Base-by-base conservation (phyloP, 64 coral and sea anemone species). In the Pocillopora verrucosa region DNA sequence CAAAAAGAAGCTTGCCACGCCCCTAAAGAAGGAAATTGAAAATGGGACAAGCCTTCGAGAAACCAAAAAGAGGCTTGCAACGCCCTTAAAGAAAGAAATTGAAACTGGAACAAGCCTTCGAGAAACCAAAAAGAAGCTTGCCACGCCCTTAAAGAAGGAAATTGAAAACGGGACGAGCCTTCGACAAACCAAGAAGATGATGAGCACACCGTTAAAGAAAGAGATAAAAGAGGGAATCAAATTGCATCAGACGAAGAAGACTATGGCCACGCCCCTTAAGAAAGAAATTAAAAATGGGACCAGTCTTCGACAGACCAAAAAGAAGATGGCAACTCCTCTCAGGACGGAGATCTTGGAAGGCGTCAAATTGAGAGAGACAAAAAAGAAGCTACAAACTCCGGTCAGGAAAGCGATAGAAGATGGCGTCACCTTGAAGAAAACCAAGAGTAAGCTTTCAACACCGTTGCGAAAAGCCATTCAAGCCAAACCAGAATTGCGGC, bases 311-410 rank as follows among this genome's bases (percentile, higher is more conserved):
- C 75, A 80, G 36, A 86, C 91, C 4, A 96, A 87, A 63, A 92
- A 73, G 58, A 75, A 80, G 24, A 36, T 88, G 68, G 82, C 87
- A 3, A 90, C 93, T 9, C 95, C 95, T 13, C 25, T 98, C 9
- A 87, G 88, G 19, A 89, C 83, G n/a, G 92, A 86, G 2, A 94
- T 98, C 22, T 73, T 84, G 13, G 65, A 86, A 58, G 92, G 92
- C 9, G 75, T 90, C 1, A 14, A 90, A 10, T 45, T 98, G 35
- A 88, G 69, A 60, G 61, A 75, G n/a, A 91, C 78, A 75, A 91
- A 94, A 77, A 98, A 98, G 80, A 88, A 88, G 22, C 19, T 98
- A 58, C 74, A 89, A 56, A 98, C 95, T 37, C 95, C 95, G 57
- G n/a, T 97, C 13, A 77, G 95, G 13, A 91, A 91, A 65, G 83